Evolutionary conservation across 2,113 vertebrate species (phyloP).

Genomic region (Albula goreensis): DNA sequence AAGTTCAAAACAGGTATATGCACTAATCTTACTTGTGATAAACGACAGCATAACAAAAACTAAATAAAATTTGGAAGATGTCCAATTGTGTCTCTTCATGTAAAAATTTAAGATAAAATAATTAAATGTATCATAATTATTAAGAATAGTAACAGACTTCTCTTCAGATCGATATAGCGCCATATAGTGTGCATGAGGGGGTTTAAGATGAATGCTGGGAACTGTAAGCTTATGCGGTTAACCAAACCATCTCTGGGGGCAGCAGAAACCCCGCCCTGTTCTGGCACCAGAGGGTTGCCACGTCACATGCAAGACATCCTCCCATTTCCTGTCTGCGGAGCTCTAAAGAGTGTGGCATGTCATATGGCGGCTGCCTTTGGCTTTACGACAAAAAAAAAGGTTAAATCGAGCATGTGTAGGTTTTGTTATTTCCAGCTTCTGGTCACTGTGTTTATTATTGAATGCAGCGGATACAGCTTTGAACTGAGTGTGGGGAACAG

Average conservation of each 20-base stretch:
- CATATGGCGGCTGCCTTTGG: not conserved
- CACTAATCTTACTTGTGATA: too few relatives aligned
- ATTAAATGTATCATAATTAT: not conserved
- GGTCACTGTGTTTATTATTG: not conserved
- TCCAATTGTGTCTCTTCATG: not conserved
- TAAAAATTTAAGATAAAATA: not conserved
- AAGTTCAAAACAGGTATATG: not conserved
- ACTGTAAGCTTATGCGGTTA: slow-evolving; percentile 20
- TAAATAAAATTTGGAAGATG: too few relatives aligned
- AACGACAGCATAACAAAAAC: too few relatives aligned
- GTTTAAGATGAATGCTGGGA: not conserved
- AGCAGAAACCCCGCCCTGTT: not conserved
- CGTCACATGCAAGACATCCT: slow-evolving; percentile 10
- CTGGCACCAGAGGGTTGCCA: not conserved
- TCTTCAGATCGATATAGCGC: not conserved
- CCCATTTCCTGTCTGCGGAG: slow-evolving; percentile 19
- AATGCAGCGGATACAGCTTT: not conserved
- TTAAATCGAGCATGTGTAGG: not conserved
- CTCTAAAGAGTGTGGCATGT: not conserved
- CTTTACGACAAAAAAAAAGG: not conserved
- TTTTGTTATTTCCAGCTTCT: slow-evolving; percentile 13
- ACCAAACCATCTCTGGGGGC: slow-evolving; percentile 25
- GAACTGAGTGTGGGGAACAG: not conserved
- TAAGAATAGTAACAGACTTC: not conserved
- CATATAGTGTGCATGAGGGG: not conserved